Conservation (phyloP, 2,797 vertebrate species). For the Bradypus variegatus region DNA sequence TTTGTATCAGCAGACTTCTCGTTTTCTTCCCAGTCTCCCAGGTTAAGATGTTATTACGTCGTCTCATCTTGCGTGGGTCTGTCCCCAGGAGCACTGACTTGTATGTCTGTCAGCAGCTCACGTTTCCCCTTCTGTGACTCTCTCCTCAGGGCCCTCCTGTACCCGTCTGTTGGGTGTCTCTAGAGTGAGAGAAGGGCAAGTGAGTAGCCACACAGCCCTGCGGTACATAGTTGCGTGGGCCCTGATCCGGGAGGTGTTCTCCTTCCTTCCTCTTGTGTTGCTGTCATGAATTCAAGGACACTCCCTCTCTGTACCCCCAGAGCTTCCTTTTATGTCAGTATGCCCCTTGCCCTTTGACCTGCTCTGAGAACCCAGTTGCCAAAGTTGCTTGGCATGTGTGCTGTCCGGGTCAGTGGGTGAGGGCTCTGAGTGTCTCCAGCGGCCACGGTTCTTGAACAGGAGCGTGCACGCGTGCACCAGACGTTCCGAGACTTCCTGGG, state of each 20-base stretch:
- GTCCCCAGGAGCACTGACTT: too few relatives aligned
- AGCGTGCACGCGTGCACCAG: fast-evolving
- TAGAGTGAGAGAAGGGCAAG: not conserved
- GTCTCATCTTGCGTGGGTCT: fast-evolving
- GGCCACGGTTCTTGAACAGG: fast-evolving
- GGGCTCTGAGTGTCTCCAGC: not conserved
- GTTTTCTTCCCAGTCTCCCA: not conserved
- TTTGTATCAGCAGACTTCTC: fast-evolving
- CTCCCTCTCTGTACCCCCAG: fast-evolving
- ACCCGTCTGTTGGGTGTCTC: not conserved
- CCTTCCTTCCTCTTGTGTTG: too few relatives aligned
- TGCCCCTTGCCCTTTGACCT: not conserved
- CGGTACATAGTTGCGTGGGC: too few relatives aligned
- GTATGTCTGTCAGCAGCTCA: fast-evolving
- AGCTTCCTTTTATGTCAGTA: too few relatives aligned
- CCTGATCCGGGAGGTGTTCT: too few relatives aligned
- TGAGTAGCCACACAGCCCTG: too few relatives aligned
- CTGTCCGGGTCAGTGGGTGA: too few relatives aligned
- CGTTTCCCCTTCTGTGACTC: fast-evolving
- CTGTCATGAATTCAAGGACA: not conserved
- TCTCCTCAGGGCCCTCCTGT: not conserved
- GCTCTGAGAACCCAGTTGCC: not conserved
- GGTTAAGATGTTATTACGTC: too few relatives aligned
- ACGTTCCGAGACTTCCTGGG: not conserved
- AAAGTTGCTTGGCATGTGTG: not conserved